Evolutionary conservation across 2,888 invertebrate species (phyloP).

Genomic region (Drosophila lutescens): DNA sequence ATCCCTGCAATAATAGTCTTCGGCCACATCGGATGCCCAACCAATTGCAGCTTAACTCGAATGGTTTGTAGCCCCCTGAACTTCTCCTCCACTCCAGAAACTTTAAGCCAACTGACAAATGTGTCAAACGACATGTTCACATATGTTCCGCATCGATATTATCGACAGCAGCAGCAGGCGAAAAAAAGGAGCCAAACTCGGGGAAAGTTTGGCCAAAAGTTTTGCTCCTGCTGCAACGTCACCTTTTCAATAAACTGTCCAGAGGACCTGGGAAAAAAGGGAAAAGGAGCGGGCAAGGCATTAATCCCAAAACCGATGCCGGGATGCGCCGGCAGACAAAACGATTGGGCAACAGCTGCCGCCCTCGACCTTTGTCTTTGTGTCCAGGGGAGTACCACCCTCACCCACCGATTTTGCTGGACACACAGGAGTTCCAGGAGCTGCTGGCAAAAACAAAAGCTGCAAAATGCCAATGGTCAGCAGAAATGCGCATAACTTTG

Average conservation of each 20-base stretch:
- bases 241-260: constrained; percentile 79
- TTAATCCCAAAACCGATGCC: constrained; percentile 73
- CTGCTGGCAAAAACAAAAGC: constrained; percentile 71
- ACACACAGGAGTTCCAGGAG: constrained; percentile 1
- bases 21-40: neutral
- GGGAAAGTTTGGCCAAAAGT: constrained; percentile 65
- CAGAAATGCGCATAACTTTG: constrained; percentile 78
- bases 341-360: constrained; percentile 71
- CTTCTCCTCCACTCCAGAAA: neutral
- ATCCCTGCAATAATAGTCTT: constrained; percentile 5
- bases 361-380: constrained; percentile 69
- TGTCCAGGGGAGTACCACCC: constrained; percentile 22
- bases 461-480: constrained; percentile 79
- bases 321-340: constrained; percentile 74
- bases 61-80: neutral
- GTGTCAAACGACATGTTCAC: constrained; percentile 80
- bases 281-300: constrained; percentile 54
- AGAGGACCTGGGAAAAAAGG: constrained; percentile 34
- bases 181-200: constrained; percentile 14
- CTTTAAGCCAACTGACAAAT: constrained; percentile 78
- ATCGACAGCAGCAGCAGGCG: constrained; percentile 50
- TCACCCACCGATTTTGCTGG: constrained; percentile 1
- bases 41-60: constrained; percentile 32
- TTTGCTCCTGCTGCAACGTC: constrained; percentile 52
- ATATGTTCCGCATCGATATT: constrained; percentile 77